Evolutionary conservation across 2,113 vertebrate genomes (phyloP).

Genomic region (Chaenocephalus aceratus): DNA sequence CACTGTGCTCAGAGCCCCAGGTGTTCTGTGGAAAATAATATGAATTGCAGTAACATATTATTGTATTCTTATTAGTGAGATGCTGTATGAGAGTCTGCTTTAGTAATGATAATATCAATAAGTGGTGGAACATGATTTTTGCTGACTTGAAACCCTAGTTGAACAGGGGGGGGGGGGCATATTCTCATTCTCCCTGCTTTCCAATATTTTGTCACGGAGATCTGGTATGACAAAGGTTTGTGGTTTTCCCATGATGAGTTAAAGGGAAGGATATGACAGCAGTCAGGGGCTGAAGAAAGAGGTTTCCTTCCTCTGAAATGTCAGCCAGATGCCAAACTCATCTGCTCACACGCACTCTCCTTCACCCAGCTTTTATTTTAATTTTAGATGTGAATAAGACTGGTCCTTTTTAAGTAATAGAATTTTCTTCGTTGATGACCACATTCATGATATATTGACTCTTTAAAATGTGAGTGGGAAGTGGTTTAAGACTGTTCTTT

Average conservation of each 20-base stretch:
- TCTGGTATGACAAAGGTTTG: slow-evolving; percentile 6
- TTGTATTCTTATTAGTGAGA: background rate
- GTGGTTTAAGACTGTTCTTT: background rate
- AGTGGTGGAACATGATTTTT: background rate
- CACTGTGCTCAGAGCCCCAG: background rate
- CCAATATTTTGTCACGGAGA: background rate
- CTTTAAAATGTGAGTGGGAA: background rate
- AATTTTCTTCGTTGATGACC: too few species aligned
- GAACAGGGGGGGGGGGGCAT: background rate
- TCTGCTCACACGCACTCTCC: slow-evolving; percentile 15
- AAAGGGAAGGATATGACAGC: slow-evolving; percentile 47
- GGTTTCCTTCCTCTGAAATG: slow-evolving; percentile 49
- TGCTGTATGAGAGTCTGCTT: background rate
- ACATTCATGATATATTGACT: background rate
- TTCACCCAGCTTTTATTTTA: background rate
- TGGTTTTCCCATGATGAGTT: slow-evolving; percentile 50
- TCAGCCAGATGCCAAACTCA: slow-evolving; percentile 36
- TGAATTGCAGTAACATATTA: background rate
- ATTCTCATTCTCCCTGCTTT: background rate
- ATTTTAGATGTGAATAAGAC: slow-evolving; percentile 4
- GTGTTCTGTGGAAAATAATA: background rate
- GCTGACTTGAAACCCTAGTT: background rate
- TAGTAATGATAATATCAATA: background rate
- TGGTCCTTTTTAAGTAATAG: too few species aligned
- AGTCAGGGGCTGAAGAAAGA: slow-evolving; percentile 19